Base-by-base conservation (phyloP, 2,797 vertebrate species). In the Hippocampus kuda region DNA sequence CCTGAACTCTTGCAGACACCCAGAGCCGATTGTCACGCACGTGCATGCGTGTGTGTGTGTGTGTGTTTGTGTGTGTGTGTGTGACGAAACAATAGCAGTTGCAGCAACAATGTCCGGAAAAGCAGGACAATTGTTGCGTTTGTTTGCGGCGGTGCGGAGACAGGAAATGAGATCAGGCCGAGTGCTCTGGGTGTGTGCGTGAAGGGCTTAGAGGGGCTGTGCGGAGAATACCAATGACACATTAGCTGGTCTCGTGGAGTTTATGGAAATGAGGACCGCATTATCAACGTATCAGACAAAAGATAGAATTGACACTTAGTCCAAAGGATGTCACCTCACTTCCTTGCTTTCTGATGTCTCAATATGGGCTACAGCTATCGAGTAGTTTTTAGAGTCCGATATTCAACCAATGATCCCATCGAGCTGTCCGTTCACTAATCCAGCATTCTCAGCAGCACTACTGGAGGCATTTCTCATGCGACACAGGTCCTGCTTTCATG, bases 81-180 rank as follows among this genome's bases (percentile, higher is more conserved):
- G 60, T 22, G 24, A 48, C 73, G 75, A 81, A 73, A 78, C 79
- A 81, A 77, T 76, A 72, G 77, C 72, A 59, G 75, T 69, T 83
- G 71, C 53, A 44, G 71, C 71, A 75, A 86, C 81, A 82, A 84
- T 73, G 74, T 72, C 81, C 75, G 46, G 70, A 81, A 73, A 83
- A 49, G 72, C 74, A 80, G 82, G 83, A 87, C 84, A 84, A 87
- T 85, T 76, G 83, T 38, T 81, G 66, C 81, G 30, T 86, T 81
- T 86, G 83, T 65, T 87, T 88, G 83, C 76, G 81, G 80, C 68
- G 74, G 79, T 75, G 79, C 71, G 71, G 81, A 85, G 82, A 88
- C 85, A 87, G 87, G 88, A 88, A 88, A 88, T 89, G 84, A 88
- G 86, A 87, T 88, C 85, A 88, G 68, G 83, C 78, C 69, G 73